A percentile compares a stretch with the other conserved stretches of the same genome.
phyloP scores from a whole-genome alignment of 2,888 invertebrate species.

The Eristalinus aeneus region DNA sequence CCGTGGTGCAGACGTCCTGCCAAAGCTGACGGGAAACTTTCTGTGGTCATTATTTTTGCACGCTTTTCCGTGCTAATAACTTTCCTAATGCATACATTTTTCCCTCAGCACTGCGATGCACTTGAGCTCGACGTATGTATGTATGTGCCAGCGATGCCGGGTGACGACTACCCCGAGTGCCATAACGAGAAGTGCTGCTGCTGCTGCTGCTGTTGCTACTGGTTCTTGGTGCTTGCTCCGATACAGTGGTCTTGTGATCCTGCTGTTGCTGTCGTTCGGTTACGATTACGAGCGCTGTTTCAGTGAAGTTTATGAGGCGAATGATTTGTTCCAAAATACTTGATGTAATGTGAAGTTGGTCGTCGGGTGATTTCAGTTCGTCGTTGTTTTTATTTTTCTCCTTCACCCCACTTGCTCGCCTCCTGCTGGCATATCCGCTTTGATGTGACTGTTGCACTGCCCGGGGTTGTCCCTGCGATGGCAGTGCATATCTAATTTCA shows the following conservation, averaged over 20 bases:
- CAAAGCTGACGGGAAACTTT: conserved; percentile 52
- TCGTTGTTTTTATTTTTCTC: not conserved
- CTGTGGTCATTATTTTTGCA: conserved; percentile 68
- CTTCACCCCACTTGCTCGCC: not conserved
- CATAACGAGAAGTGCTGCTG: conserved; percentile 8
- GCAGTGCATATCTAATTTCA: conserved; percentile 50
- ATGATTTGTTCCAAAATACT: conserved; percentile 67
- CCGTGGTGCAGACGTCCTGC: conserved; percentile 3
- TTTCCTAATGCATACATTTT: conserved; percentile 63
- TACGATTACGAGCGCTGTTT: conserved; percentile 66
- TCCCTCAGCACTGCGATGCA: conserved; percentile 44
- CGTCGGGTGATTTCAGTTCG: not conserved
- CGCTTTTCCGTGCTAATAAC: conserved; percentile 68
- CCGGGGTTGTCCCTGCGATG: not conserved
- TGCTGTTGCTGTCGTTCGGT: conserved; percentile 26
- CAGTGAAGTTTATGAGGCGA: conserved; percentile 66
- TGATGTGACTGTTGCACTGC: not conserved
- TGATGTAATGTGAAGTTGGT: conserved; percentile 59
- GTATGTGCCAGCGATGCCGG: not conserved
- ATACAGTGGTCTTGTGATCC: conserved; percentile 9
- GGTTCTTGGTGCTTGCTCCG: not conserved
- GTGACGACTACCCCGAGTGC: not conserved
- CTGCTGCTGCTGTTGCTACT: too few relatives aligned
- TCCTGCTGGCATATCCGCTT: not conserved
- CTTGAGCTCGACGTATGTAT: conserved; percentile 5